Evolutionary conservation across 2,888 invertebrate species (phyloP).

Genomic region (Macrosoma leucophasiata): DNA sequence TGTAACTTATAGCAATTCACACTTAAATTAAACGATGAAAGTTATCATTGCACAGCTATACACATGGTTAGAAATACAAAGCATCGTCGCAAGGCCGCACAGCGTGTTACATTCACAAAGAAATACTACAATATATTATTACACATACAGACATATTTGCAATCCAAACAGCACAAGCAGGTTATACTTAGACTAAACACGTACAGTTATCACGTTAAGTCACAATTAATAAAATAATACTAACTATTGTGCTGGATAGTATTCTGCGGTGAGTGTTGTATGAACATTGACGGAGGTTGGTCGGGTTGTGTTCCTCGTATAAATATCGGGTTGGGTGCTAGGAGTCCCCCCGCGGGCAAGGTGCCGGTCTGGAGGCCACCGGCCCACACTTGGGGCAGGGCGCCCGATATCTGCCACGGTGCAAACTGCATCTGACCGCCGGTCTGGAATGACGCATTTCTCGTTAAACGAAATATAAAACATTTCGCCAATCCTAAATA

Average conservation of each 20-base stretch:
- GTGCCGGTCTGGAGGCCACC: constrained; percentile 80
- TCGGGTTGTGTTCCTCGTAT: constrained; percentile 88
- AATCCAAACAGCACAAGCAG: too few species aligned
- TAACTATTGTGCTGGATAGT: constrained; percentile 62
- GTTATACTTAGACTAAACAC: too few species aligned
- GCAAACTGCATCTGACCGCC: constrained; percentile 86
- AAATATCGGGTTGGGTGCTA: constrained; percentile 87
- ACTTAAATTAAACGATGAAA: too few species aligned
- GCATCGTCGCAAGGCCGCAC: too few species aligned
- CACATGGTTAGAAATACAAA: too few species aligned
- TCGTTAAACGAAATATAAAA: too few species aligned
- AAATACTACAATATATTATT: constrained; percentile 3
- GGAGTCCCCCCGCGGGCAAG: constrained; percentile 77
- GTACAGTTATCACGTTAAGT: too few species aligned
- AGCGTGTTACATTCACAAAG: neutral
- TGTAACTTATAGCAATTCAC: too few species aligned
- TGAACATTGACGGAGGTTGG: constrained; percentile 82
- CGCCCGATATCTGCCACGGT: constrained; percentile 85
- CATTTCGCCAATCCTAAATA: too few species aligned
- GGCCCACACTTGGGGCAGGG: constrained; percentile 85
- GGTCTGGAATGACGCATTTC: constrained; percentile 45
- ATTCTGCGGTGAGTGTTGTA: constrained; percentile 84
- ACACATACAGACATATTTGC: too few species aligned
- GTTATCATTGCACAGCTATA: too few species aligned
- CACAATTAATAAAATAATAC: constrained; percentile 38